Percentiles rank a stretch among this genome's conserved stretches.
These are phyloP conservation scores for Myotis brandtii DNA, from an alignment of 2,113 vertebrate species.

Conservation along the genomic window DNA sequence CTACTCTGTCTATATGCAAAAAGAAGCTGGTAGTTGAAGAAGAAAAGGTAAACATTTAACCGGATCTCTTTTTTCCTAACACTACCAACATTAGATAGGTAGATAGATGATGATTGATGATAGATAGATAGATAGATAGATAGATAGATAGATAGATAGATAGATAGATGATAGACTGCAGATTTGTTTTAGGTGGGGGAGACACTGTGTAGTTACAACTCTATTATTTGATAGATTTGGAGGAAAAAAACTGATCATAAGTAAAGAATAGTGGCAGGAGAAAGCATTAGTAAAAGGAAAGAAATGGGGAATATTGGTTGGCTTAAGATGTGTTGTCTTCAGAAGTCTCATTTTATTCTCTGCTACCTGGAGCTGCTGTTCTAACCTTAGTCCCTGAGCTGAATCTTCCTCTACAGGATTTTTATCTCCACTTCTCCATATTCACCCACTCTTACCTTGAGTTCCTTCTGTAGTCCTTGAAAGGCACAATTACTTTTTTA, in stretches of 20 bases:
- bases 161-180: background rate
- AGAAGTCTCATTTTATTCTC: background rate
- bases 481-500: background rate
- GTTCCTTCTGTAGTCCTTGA: background rate
- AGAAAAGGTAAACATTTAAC: background rate
- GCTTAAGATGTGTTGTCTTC: background rate
- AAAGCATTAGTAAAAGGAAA: background rate
- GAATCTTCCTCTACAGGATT: background rate
- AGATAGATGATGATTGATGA: background rate
- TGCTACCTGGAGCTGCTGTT: background rate
- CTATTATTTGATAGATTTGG: background rate
- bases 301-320: background rate
- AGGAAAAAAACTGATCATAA: background rate
- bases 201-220: background rate
- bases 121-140: background rate
- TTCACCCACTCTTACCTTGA: background rate
- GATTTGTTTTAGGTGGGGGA: background rate
- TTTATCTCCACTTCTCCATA: background rate
- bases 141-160: background rate
- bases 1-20: background rate
- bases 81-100: background rate
- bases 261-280: background rate
- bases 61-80: background rate
- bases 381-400: background rate
- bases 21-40: background rate